These are phyloP conservation scores for Dastarcus helophoroides DNA, from an alignment of 2,888 invertebrate genomes.

Conservation along the genomic window DNA sequence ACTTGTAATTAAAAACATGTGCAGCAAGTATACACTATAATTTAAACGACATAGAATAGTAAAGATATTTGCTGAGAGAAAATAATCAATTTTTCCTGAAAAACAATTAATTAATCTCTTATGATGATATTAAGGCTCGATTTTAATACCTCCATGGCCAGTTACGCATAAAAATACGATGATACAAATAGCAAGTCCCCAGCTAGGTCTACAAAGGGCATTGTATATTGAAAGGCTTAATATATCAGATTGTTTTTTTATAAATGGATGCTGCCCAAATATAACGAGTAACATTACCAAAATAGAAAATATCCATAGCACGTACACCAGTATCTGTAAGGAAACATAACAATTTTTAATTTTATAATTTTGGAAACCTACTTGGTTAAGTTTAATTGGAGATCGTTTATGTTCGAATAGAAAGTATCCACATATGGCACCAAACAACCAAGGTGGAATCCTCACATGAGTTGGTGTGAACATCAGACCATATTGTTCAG, in stretches of 20 bases:
- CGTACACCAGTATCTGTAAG: slow-evolving; percentile 6
- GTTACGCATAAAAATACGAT: slow-evolving; percentile 6
- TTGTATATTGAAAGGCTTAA: slow-evolving; percentile 5
- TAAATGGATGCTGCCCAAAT: slow-evolving; percentile 4
- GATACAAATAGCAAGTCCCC: slow-evolving; percentile 7
- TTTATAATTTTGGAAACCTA: slow-evolving; percentile 1
- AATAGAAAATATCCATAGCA: slow-evolving; percentile 6
- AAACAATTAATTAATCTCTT: too few species aligned
- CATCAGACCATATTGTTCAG: slow-evolving; percentile 7
- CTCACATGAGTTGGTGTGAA: slow-evolving; percentile 15
- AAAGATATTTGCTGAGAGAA: too few species aligned
- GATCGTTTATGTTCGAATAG: slow-evolving; percentile 8
- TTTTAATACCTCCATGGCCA: slow-evolving; percentile 7
- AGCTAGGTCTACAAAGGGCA: slow-evolving; percentile 7
- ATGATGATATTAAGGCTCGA: too few species aligned
- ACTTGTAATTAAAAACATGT: too few species aligned
- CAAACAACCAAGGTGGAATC: slow-evolving; percentile 13
- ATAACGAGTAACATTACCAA: slow-evolving; percentile 5
- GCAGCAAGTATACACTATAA: too few species aligned
- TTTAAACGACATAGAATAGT: too few species aligned
- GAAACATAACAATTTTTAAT: neutral
- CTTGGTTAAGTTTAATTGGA: slow-evolving; percentile 3
- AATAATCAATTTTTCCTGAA: too few species aligned
- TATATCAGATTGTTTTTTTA: slow-evolving; percentile 6
- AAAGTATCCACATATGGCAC: slow-evolving; percentile 14